Evolutionary conservation across 2,888 invertebrate species (phyloP).

Genomic region (Phengaris alcon): DNA sequence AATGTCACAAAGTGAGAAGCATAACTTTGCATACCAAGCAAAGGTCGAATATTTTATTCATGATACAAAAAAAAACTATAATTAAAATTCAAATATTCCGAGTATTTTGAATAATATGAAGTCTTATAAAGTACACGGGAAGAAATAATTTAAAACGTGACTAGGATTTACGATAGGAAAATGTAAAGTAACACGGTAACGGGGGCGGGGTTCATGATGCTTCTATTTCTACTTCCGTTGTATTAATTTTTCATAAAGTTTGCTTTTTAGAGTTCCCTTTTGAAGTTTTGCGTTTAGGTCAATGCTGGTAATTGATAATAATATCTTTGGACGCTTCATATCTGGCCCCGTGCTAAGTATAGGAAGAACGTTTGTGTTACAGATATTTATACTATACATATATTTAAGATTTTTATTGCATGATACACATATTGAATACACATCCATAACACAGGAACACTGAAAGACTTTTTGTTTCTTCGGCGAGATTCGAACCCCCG

Average conservation of each 20-base stretch:
- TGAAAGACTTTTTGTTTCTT: too few species aligned
- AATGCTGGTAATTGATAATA: too few species aligned
- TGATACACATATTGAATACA: too few species aligned
- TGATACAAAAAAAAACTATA: slow-evolving; percentile 26
- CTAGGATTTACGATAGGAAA: slow-evolving; percentile 45
- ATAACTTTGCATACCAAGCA: slow-evolving; percentile 14
- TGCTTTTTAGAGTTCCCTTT: neutral
- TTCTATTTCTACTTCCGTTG: slow-evolving; percentile 5
- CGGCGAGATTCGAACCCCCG: too few species aligned
- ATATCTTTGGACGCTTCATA: too few species aligned
- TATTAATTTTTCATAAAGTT: slow-evolving; percentile 9
- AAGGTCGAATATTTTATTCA: slow-evolving; percentile 24
- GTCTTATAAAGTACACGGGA: slow-evolving; percentile 34
- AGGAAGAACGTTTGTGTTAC: too few species aligned
- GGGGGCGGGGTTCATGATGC: slow-evolving; percentile 25
- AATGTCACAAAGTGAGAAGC: slow-evolving; percentile 12
- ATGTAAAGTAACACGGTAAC: slow-evolving; percentile 46
- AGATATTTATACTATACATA: too few species aligned
- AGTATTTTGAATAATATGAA: slow-evolving; percentile 35
- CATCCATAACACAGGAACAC: too few species aligned
- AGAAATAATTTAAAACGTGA: slow-evolving; percentile 53
- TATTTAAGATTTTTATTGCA: too few species aligned
- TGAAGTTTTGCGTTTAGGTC: neutral
- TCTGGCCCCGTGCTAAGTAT: too few species aligned
- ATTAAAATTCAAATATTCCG: slow-evolving; percentile 35